phyloP scores from a whole-genome alignment of 1,140 invertebrate species.

The Lasioglossum albipes region DNA sequence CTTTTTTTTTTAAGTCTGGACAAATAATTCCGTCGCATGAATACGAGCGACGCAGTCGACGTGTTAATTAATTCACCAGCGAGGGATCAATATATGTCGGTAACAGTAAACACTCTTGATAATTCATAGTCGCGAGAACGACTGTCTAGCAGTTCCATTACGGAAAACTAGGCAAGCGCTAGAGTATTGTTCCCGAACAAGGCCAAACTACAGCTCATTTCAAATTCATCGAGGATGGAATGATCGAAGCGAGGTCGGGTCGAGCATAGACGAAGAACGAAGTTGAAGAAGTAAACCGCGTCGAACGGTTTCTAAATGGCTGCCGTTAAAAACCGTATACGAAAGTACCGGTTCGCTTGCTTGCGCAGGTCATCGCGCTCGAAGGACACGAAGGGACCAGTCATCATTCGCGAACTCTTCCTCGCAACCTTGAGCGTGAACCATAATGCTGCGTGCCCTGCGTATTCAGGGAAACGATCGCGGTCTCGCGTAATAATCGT shows the following conservation, averaged over 20 bases:
- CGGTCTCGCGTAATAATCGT: neutral
- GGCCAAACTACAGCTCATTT: neutral
- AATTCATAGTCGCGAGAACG: neutral
- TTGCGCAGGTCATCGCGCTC: constrained; percentile 2
- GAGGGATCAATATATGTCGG: too few relatives aligned
- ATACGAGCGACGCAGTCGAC: too few relatives aligned
- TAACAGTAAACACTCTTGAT: too few relatives aligned
- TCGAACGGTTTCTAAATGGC: constrained; percentile 68
- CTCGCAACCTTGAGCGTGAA: neutral
- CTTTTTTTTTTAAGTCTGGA: too few relatives aligned
- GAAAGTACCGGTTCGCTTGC: constrained; percentile 29
- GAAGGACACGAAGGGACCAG: constrained; percentile 18
- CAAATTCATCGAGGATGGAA: neutral
- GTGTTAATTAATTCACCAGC: too few relatives aligned
- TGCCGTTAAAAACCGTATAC: constrained; percentile 30
- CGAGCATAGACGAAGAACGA: constrained; percentile 55
- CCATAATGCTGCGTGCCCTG: neutral
- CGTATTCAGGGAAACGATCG: neutral
- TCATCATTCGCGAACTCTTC: neutral
- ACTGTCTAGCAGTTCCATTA: neutral
- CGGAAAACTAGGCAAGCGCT: neutral
- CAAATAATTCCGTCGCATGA: too few relatives aligned
- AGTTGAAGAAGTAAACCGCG: constrained; percentile 59
- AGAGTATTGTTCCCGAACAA: neutral
- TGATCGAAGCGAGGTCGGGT: constrained; percentile 59